A percentile compares a stretch with the other conserved stretches of the same genome.
Conservation (phyloP, 1,140 invertebrate species). For the Drosophila busckii region DNA sequence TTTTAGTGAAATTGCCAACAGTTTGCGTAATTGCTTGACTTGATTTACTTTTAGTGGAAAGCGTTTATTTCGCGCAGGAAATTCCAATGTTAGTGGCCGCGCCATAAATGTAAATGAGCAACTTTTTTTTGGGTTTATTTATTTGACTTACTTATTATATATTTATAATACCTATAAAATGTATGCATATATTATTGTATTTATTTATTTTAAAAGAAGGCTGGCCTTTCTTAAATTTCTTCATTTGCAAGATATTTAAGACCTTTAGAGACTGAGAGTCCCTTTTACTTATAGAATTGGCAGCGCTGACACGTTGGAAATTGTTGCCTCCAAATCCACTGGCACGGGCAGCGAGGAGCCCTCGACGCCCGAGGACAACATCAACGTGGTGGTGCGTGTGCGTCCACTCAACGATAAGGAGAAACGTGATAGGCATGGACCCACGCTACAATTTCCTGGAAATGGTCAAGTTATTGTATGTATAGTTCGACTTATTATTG, state of each 20-base stretch:
- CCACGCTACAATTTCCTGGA: slow-evolving; percentile 87
- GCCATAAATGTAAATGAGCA: too few species aligned
- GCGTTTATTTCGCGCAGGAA: too few species aligned
- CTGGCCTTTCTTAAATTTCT: too few species aligned
- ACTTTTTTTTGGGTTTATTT: too few species aligned
- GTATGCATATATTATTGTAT: too few species aligned
- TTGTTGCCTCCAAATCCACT: slow-evolving; percentile 73
- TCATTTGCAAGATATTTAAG: too few species aligned
- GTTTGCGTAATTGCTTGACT: slow-evolving; percentile 1
- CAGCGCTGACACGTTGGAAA: slow-evolving; percentile 73
- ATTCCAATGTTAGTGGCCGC: too few species aligned
- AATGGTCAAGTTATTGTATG: slow-evolving; percentile 87
- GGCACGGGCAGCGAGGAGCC: slow-evolving; percentile 71
- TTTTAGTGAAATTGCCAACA: slow-evolving; percentile 21
- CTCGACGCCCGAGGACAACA: slow-evolving; percentile 85
- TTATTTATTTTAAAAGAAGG: too few species aligned
- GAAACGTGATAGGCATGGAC: slow-evolving; percentile 81
- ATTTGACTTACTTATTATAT: too few species aligned
- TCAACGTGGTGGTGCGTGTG: slow-evolving; percentile 89
- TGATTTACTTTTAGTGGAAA: too few species aligned
- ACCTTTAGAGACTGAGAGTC: too few species aligned
- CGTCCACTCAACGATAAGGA: slow-evolving; percentile 86
- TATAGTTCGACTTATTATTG: slow-evolving; percentile 2
- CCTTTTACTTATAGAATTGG: slow-evolving; percentile 52
- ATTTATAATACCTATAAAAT: too few species aligned